Evolutionary conservation across 1,140 invertebrate species (phyloP).

Genomic region (Cylas formicarius): DNA sequence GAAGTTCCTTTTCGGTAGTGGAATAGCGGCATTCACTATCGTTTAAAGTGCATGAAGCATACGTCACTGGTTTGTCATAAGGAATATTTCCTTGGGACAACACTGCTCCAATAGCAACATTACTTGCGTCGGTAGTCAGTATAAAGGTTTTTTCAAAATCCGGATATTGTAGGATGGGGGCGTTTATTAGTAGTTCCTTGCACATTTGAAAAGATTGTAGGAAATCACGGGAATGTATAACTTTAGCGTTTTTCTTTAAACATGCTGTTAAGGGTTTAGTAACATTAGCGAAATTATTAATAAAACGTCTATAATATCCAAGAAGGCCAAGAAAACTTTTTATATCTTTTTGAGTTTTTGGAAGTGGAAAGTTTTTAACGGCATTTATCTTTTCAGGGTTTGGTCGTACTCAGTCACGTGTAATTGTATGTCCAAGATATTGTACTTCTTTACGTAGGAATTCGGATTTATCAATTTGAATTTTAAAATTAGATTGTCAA

Average conservation of each 20-base stretch:
- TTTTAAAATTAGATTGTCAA: slow-evolving; percentile 16
- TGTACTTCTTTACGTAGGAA: slow-evolving; percentile 6
- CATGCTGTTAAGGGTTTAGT: slow-evolving; percentile 12
- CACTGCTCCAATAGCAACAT: slow-evolving; percentile 35
- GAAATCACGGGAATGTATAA: not conserved
- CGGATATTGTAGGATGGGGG: slow-evolving; percentile 36
- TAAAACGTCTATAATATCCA: slow-evolving; percentile 10
- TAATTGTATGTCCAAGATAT: slow-evolving; percentile 15
- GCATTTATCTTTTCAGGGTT: slow-evolving; percentile 14
- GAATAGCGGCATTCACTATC: slow-evolving; percentile 11
- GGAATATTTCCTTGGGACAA: slow-evolving; percentile 31
- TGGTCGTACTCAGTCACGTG: slow-evolving; percentile 6
- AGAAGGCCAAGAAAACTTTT: slow-evolving; percentile 11
- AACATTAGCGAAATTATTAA: slow-evolving; percentile 15
- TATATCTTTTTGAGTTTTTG: slow-evolving; percentile 14
- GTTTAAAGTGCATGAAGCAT: slow-evolving; percentile 12
- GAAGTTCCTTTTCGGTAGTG: slow-evolving; percentile 15
- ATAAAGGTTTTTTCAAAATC: slow-evolving; percentile 36
- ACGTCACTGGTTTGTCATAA: slow-evolving; percentile 6
- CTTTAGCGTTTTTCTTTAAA: slow-evolving; percentile 9
- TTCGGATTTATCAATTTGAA: slow-evolving; percentile 22
- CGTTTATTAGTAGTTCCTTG: slow-evolving; percentile 6
- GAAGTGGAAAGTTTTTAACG: slow-evolving; percentile 15
- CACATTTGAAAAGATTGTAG: not conserved
- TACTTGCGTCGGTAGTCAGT: slow-evolving; percentile 38